A percentile compares a stretch with the other conserved stretches of the same genome.
These are phyloP conservation scores for Myiopsitta monachus DNA, from an alignment of 2,113 vertebrate genomes.

Conservation along the genomic window DNA sequence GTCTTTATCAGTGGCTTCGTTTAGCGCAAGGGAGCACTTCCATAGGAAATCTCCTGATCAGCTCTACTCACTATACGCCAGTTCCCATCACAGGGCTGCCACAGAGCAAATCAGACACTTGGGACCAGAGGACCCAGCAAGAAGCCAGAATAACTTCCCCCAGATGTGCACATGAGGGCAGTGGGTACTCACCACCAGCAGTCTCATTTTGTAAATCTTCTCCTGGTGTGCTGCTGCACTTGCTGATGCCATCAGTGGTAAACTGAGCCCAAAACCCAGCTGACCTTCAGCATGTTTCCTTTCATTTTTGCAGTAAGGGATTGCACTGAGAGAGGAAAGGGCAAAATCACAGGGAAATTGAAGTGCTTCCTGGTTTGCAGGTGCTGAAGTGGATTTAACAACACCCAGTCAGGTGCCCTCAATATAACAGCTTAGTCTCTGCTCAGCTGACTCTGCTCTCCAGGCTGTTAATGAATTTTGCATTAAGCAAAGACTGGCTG, in stretches of 20 bases:
- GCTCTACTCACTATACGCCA: rapidly evolving
- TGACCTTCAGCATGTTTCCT: background rate
- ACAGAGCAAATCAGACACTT: rapidly evolving
- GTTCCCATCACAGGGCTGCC: background rate
- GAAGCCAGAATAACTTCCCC: background rate
- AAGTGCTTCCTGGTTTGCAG: background rate
- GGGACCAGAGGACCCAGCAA: background rate
- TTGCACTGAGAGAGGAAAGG: background rate
- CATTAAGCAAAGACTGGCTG: background rate
- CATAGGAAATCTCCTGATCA: background rate
- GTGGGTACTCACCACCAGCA: background rate
- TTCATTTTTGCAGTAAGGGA: background rate
- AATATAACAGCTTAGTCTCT: background rate
- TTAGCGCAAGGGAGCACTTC: background rate
- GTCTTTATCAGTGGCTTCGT: background rate
- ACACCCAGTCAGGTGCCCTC: background rate
- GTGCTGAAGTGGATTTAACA: background rate
- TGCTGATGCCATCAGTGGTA: background rate
- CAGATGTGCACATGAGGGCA: background rate
- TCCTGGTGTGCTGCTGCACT: background rate
- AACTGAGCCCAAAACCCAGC: background rate
- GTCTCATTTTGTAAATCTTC: background rate
- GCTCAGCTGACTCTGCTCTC: background rate
- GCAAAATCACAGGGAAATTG: background rate
- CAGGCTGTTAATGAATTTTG: background rate